A percentile compares a stretch with the other conserved stretches of the same genome.
phyloP scores from a whole-genome alignment of 1,140 invertebrate genomes.

The Nebria ingens region DNA sequence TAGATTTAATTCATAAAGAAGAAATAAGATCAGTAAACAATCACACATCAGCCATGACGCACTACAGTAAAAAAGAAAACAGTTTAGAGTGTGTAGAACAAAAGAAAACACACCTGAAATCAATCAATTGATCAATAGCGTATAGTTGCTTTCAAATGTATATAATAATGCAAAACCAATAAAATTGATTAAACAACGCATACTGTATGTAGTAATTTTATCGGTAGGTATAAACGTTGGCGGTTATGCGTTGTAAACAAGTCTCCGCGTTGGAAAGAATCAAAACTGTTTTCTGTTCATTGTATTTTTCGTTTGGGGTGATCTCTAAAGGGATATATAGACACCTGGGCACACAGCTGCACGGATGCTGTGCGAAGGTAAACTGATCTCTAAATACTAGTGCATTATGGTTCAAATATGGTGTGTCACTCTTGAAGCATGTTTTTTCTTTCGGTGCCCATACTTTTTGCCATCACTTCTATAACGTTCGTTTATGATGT shows the following conservation, averaged over 20 bases:
- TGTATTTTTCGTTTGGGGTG: conserved; percentile 25
- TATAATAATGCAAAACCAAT: too few relatives aligned
- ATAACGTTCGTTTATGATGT: neutral
- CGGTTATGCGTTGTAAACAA: neutral
- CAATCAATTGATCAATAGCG: neutral
- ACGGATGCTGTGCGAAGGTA: conserved; percentile 21
- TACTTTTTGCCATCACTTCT: neutral
- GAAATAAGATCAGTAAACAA: conserved; percentile 7
- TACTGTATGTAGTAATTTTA: too few relatives aligned
- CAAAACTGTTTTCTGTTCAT: conserved; percentile 25
- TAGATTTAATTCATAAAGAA: neutral
- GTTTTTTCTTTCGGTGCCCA: neutral
- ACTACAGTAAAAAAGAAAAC: neutral
- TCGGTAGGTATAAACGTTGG: too few relatives aligned
- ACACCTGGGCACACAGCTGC: conserved; percentile 29
- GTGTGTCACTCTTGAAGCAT: neutral
- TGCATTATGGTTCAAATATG: neutral
- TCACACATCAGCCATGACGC: neutral
- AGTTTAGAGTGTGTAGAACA: neutral
- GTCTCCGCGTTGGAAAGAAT: conserved; percentile 8
- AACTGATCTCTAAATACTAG: neutral
- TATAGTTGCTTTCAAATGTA: neutral
- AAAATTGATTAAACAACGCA: too few relatives aligned
- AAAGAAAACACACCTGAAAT: neutral
- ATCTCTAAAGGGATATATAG: conserved; percentile 20